phyloP scores from a whole-genome alignment of 2,113 vertebrate genomes.

The Globicephala melas region DNA sequence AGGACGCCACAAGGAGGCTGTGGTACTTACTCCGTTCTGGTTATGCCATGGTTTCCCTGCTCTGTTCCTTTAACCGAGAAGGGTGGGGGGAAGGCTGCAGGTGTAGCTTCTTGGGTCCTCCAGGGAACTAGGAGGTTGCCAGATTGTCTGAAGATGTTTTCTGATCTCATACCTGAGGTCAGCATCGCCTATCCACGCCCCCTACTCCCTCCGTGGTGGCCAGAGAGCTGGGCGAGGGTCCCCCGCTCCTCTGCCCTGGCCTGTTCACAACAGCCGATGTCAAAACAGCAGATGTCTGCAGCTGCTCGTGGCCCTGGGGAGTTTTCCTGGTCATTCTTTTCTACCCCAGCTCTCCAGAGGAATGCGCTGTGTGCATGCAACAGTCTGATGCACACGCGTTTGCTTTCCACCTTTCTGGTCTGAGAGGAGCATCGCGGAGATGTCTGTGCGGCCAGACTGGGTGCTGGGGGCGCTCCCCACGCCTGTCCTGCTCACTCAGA shows the following conservation, averaged over 20 bases:
- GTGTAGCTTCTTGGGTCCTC: background rate
- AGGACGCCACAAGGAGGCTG: background rate
- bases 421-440: background rate
- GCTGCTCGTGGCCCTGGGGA: constrained; percentile 12
- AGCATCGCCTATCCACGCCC: accelerated
- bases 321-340: background rate
- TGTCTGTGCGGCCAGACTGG: background rate
- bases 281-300: constrained; percentile 25
- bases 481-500: background rate
- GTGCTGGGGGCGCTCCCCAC: background rate
- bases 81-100: background rate
- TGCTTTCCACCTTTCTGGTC: background rate
- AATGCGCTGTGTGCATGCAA: background rate
- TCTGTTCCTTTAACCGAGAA: background rate
- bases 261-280: background rate
- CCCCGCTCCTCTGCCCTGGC: background rate
- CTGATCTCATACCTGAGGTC: background rate
- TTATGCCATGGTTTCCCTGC: background rate
- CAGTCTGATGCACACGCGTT: background rate
- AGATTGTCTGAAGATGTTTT: background rate
- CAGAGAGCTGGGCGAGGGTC: background rate
- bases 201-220: background rate
- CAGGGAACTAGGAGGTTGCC: background rate
- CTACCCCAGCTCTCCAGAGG: background rate
- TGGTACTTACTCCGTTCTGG: background rate